These are phyloP conservation scores for Brachionus rotundiformis DNA, from an alignment of 1,140 invertebrate genomes.

Conservation along the genomic window DNA sequence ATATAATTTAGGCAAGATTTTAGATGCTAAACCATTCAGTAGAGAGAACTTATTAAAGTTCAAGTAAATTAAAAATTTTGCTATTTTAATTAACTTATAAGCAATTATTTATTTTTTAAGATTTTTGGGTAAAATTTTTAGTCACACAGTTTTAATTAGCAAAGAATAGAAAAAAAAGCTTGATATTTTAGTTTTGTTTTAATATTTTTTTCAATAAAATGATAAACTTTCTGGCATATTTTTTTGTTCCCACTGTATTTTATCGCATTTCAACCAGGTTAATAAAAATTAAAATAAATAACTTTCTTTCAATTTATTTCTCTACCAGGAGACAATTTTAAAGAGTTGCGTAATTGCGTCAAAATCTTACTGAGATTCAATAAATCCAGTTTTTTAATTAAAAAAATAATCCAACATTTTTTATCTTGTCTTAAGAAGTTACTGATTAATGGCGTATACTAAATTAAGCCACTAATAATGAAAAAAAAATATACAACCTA, in stretches of 20 bases:
- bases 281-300: background rate
- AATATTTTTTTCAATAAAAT: too few species aligned
- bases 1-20: background rate
- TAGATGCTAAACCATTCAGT: background rate
- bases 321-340: background rate
- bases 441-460: background rate
- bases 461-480: background rate
- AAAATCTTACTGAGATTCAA: background rate
- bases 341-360: background rate
- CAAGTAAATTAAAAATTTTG: slow-evolving; percentile 6
- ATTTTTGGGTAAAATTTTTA: too few species aligned
- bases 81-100: background rate
- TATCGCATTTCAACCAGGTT: too few species aligned
- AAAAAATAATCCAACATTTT: background rate
- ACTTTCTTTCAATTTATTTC: too few species aligned
- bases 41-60: background rate
- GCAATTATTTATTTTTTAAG: background rate
- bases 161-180: too few species aligned
- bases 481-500: background rate
- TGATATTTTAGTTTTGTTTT: too few species aligned
- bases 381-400: background rate
- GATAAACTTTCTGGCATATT: too few species aligned
- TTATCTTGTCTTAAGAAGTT: background rate
- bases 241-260: background rate
- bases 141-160: too few species aligned